Evolutionary conservation across 2,888 invertebrate species (phyloP).

Genomic region (Steinernema carpocapsae): DNA sequence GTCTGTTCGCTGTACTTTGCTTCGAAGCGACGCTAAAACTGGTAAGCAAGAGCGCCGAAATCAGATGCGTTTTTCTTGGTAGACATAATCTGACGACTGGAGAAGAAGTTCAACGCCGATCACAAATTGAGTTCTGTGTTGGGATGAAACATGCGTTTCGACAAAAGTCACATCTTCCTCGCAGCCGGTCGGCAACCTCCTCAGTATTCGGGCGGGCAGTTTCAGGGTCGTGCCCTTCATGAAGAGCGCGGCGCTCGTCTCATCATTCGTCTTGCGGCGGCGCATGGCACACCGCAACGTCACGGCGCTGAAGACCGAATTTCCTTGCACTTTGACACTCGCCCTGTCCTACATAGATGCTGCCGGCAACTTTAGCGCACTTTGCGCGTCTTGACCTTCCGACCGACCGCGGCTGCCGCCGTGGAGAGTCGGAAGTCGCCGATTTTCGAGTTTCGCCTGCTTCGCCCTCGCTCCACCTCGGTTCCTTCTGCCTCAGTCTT

Average conservation of each 20-base stretch:
- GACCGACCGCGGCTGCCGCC: background rate
- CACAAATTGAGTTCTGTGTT: background rate
- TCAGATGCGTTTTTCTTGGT: background rate
- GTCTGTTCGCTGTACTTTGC: too few relatives aligned
- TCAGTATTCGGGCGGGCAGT: background rate
- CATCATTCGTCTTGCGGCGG: constrained; percentile 7
- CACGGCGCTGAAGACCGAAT: constrained; percentile 20
- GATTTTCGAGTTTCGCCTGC: background rate
- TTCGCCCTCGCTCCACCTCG: background rate
- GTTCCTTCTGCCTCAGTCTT: background rate
- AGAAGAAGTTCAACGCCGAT: background rate
- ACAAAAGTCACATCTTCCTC: background rate
- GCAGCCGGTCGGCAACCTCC: background rate
- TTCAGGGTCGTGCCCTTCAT: constrained; percentile 31
- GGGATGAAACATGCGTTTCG: constrained; percentile 16
- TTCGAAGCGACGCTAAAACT: constrained; percentile 38
- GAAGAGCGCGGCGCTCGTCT: background rate
- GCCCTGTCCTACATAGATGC: constrained; percentile 1
- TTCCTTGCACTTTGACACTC: constrained; percentile 21
- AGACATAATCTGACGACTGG: background rate
- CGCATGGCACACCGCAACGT: constrained; percentile 2
- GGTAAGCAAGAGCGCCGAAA: too few relatives aligned
- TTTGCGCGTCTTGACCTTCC: constrained; percentile 28
- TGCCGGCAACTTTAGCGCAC: constrained; percentile 4
- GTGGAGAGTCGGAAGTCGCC: background rate